Percentiles rank a stretch among this genome's conserved stretches.
phyloP scores from a whole-genome alignment of 2,797 vertebrate species.

The Gallinago stenura region DNA sequence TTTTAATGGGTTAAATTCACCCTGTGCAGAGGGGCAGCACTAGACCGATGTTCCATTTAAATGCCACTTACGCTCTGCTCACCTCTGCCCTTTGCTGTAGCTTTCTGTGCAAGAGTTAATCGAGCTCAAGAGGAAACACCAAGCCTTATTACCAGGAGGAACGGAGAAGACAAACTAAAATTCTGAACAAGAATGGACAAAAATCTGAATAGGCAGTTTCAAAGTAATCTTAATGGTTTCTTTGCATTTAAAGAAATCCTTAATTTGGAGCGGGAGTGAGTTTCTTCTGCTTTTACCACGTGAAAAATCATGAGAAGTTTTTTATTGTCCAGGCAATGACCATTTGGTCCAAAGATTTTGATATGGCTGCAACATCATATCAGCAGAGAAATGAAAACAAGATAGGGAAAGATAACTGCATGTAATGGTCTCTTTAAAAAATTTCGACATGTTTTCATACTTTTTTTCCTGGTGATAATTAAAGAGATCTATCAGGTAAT shows the following conservation, averaged over 20 bases:
- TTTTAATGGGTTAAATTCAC: neutral
- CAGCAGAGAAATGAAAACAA: neutral
- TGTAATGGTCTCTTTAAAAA: neutral
- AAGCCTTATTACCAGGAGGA: neutral
- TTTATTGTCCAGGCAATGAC: neutral
- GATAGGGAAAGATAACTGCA: neutral
- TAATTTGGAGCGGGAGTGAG: neutral
- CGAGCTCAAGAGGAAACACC: neutral
- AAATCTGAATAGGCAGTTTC: neutral
- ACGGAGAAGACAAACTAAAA: neutral
- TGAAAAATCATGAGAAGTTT: neutral
- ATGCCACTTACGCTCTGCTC: neutral
- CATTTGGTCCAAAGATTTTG: neutral
- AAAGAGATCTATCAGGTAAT: constrained; percentile 63
- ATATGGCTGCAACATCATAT: neutral
- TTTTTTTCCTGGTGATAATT: constrained; percentile 44
- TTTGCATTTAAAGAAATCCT: neutral
- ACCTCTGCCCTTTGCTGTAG: neutral
- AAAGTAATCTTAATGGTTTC: neutral
- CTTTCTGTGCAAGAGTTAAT: neutral
- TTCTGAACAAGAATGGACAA: neutral
- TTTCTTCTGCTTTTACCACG: neutral
- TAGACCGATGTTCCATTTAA: neutral
- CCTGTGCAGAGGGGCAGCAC: neutral
- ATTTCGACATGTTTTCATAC: constrained; percentile 5